These are phyloP conservation scores for Exocentrus adspersus DNA, from an alignment of 2,888 invertebrate genomes.

Conservation along the genomic window DNA sequence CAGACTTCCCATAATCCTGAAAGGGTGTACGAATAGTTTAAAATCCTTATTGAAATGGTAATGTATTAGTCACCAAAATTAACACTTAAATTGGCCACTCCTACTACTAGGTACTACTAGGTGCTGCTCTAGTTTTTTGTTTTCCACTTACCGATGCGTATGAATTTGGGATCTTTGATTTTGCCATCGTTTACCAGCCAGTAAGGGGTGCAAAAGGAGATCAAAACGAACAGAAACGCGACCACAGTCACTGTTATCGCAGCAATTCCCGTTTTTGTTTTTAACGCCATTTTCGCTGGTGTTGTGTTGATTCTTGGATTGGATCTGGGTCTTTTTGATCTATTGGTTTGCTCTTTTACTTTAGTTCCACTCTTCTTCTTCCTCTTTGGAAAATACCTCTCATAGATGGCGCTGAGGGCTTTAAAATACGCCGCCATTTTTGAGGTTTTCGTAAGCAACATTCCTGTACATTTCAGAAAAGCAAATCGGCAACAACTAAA, in stretches of 20 bases:
- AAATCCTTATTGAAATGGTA: background rate
- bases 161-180: conserved; percentile 80
- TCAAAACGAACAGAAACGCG: conserved; percentile 77
- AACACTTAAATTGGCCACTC: conserved; percentile 49
- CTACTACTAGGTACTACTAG: conserved; percentile 36
- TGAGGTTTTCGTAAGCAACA: no score
- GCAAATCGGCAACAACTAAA: no score
- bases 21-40: conserved; percentile 49
- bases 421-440: no score
- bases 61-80: conserved; percentile 6
- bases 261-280: conserved; percentile 73
- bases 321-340: no score
- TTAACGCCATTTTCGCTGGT: conserved; percentile 65
- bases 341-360: no score
- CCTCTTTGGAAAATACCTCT: no score
- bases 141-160: conserved; percentile 75
- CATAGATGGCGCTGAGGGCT: no score
- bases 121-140: background rate
- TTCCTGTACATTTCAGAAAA: no score
- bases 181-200: conserved; percentile 88
- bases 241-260: conserved; percentile 74
- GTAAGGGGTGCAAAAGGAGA: conserved; percentile 87
- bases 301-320: background rate
- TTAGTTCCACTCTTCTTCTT: no score
- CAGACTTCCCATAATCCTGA: conserved; percentile 95